Evolutionary conservation across 2,797 vertebrate genomes (phyloP).

Genomic region (Enteromius unitaeniatus): DNA sequence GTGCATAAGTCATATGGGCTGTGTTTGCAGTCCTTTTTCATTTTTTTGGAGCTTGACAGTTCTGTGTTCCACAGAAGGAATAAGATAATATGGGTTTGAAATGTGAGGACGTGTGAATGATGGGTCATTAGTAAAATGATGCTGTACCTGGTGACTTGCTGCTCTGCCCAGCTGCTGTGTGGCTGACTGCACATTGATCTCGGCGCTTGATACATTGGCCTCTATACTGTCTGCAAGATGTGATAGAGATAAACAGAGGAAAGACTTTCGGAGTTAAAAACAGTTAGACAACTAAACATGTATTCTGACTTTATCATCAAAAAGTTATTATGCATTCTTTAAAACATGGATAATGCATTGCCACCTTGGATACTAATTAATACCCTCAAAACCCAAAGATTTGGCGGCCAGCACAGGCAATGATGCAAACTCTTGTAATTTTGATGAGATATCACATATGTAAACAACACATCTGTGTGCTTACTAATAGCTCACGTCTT

Average conservation of each 20-base stretch:
- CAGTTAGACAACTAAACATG: neutral
- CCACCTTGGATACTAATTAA: neutral
- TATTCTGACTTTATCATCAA: neutral
- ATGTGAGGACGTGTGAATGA: neutral
- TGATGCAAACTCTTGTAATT: constrained; percentile 30
- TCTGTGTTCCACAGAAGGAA: neutral
- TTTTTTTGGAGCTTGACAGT: neutral
- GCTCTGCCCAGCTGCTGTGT: constrained; percentile 90
- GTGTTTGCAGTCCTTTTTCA: neutral
- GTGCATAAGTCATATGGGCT: neutral
- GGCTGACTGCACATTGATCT: constrained; percentile 82
- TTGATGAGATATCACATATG: constrained; percentile 10
- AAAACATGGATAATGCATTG: constrained; percentile 8
- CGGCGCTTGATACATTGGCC: constrained; percentile 58
- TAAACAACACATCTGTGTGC: constrained; percentile 25
- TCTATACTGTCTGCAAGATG: constrained; percentile 66
- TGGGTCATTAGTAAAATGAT: neutral
- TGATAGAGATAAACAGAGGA: constrained; percentile 25
- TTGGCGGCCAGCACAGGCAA: neutral
- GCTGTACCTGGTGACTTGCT: constrained; percentile 88
- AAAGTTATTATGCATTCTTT: neutral
- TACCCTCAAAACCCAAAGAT: neutral
- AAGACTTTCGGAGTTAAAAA: neutral
- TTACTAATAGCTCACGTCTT: constrained; percentile 14
- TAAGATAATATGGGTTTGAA: neutral